Evolutionary conservation across 2,797 vertebrate species (phyloP).

Genomic region (Rhinella marina): DNA sequence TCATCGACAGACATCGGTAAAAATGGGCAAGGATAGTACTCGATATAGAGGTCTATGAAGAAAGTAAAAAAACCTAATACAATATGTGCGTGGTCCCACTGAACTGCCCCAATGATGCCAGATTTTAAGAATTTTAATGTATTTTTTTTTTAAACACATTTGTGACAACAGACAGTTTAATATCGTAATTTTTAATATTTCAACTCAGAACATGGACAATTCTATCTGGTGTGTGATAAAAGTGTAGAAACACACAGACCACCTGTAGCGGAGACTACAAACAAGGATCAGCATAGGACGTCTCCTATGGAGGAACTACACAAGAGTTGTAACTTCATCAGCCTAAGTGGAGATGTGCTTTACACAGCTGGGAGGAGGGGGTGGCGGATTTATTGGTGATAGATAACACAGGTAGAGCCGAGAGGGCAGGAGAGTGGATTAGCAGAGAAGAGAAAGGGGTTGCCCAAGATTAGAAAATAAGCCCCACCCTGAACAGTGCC

Average conservation of each 20-base stretch:
- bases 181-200: conserved; percentile 40
- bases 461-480: background rate
- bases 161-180: conserved; percentile 14
- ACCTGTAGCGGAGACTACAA: conserved; percentile 30
- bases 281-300: conserved; percentile 1
- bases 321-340: conserved; percentile 18
- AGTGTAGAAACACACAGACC: conserved; percentile 38
- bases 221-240: conserved; percentile 32
- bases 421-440: background rate
- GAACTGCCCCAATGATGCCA: background rate
- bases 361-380: conserved; percentile 9
- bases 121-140: background rate
- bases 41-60: too few species aligned
- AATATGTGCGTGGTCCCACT: too few species aligned
- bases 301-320: conserved; percentile 25
- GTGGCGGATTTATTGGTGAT: background rate
- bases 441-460: background rate
- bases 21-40: too few species aligned
- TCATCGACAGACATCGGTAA: too few species aligned
- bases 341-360: conserved; percentile 23
- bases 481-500: background rate
- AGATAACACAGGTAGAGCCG: background rate
- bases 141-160: background rate
- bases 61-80: too few species aligned
- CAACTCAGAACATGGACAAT: conserved; percentile 31